Evolutionary conservation across 1,140 invertebrate genomes (phyloP).

Genomic region (Magallana angulata): DNA sequence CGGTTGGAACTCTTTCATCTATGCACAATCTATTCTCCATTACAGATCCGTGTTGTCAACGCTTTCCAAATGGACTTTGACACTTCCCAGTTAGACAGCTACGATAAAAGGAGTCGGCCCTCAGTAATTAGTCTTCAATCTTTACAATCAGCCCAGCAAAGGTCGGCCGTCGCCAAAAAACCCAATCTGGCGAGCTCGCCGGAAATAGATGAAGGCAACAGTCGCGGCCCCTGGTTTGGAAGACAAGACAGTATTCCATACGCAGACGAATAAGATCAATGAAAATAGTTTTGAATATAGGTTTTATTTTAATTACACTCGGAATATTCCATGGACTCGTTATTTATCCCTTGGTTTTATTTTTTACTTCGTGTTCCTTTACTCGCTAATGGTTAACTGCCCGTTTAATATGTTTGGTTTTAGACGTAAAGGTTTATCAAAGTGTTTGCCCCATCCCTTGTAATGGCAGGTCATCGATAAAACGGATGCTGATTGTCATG

Average conservation of each 20-base stretch:
- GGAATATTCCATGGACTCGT: conserved; percentile 25
- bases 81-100: conserved; percentile 86
- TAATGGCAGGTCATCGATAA: too few relatives aligned
- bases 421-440: too few relatives aligned
- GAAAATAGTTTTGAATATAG: conserved; percentile 31
- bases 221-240: conserved; percentile 67
- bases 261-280: conserved; percentile 71
- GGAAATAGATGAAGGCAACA: conserved; percentile 69
- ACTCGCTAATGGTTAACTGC: too few relatives aligned
- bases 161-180: conserved; percentile 69
- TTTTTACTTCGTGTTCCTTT: neutral
- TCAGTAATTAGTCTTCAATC: conserved; percentile 78
- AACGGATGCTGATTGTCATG: too few relatives aligned
- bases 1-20: neutral
- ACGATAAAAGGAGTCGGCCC: conserved; percentile 83
- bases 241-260: conserved; percentile 77
- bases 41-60: conserved; percentile 99
- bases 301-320: conserved; percentile 20
- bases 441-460: too few relatives aligned
- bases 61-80: conserved; percentile 99
- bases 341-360: neutral
- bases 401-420: too few relatives aligned
- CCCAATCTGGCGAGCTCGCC: conserved; percentile 75
- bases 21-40: conserved; percentile 73
- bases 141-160: conserved; percentile 69